Evolutionary conservation across 2,888 invertebrate genomes (phyloP).

Genomic region (Chironomus tentans): DNA sequence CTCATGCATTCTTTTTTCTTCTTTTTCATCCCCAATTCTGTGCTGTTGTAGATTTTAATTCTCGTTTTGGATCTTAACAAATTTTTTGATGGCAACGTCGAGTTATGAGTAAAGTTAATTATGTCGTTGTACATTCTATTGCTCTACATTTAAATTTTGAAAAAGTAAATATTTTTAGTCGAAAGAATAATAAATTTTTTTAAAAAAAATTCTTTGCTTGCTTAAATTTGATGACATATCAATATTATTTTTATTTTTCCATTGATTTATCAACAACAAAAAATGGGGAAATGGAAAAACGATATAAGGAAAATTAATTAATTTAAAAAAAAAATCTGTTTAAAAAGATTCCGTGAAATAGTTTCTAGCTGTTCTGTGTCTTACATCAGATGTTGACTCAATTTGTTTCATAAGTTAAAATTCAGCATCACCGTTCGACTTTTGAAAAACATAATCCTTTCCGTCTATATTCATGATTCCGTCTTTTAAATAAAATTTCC

Average conservation of each 20-base stretch:
- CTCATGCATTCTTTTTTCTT: not conserved
- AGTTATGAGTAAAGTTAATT: not conserved
- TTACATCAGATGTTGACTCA: not conserved
- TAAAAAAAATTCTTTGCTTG: not conserved
- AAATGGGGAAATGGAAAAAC: not conserved
- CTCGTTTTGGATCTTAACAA: not conserved
- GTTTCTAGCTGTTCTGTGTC: not conserved
- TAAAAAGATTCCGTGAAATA: not conserved
- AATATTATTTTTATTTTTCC: not conserved
- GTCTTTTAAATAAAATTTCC: constrained; percentile 99
- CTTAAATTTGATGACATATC: not conserved
- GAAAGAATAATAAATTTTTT: not conserved
- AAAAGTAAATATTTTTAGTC: not conserved
- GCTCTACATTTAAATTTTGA: not conserved
- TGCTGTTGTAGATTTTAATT: not conserved
- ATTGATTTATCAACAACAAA: not conserved
- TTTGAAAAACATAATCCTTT: constrained; percentile 97
- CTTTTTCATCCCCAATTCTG: not conserved
- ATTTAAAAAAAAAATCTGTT: not conserved
- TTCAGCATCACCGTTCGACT: constrained; percentile 97
- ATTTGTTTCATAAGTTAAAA: constrained; percentile 58
- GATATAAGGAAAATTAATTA: not conserved
- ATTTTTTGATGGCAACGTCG: not conserved
- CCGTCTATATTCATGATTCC: constrained; percentile 99
- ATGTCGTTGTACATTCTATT: not conserved